These are phyloP conservation scores for Chouioia cunea DNA, from an alignment of 2,888 invertebrate genomes.

Conservation along the genomic window DNA sequence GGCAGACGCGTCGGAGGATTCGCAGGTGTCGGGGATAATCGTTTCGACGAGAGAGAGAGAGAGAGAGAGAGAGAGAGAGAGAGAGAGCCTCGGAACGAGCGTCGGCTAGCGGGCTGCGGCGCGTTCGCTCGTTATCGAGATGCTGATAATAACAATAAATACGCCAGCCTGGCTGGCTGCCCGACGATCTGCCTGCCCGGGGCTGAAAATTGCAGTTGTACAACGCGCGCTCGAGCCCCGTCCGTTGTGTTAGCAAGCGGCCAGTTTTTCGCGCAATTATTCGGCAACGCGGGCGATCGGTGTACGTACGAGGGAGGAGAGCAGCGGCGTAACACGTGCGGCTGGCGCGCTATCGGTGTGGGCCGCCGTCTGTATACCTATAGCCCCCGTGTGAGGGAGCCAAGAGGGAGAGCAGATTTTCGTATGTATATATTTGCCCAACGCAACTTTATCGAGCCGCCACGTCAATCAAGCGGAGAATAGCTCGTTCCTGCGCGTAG, in stretches of 20 bases:
- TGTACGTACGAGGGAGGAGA: not conserved
- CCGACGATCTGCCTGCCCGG: too few species aligned
- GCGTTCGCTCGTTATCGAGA: slow-evolving; percentile 59
- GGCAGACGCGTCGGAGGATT: too few species aligned
- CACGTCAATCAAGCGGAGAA: slow-evolving; percentile 41
- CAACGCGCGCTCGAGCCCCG: slow-evolving; percentile 38
- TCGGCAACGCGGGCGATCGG: slow-evolving; percentile 56
- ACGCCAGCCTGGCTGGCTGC: too few species aligned
- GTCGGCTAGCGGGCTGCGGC: slow-evolving; percentile 2
- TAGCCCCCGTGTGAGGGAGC: too few species aligned
- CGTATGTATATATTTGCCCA: slow-evolving; percentile 46
- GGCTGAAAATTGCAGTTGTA: too few species aligned
- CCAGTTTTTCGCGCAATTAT: slow-evolving; percentile 67
- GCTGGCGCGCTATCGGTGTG: slow-evolving; percentile 2
- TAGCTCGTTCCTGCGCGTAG: not conserved
- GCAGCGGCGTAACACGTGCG: not conserved
- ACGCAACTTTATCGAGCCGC: slow-evolving; percentile 39
- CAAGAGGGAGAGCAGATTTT: too few species aligned
- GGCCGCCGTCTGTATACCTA: too few species aligned
- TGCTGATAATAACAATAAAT: slow-evolving; percentile 66
- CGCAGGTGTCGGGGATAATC: too few species aligned
- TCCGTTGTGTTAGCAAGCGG: slow-evolving; percentile 43
- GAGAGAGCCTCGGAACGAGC: not conserved
- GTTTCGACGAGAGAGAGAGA: too few species aligned
- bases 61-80: slow-evolving; percentile 26